Evolutionary conservation across 2,888 invertebrate genomes (phyloP).

Genomic region (Ernsta delagoae): DNA sequence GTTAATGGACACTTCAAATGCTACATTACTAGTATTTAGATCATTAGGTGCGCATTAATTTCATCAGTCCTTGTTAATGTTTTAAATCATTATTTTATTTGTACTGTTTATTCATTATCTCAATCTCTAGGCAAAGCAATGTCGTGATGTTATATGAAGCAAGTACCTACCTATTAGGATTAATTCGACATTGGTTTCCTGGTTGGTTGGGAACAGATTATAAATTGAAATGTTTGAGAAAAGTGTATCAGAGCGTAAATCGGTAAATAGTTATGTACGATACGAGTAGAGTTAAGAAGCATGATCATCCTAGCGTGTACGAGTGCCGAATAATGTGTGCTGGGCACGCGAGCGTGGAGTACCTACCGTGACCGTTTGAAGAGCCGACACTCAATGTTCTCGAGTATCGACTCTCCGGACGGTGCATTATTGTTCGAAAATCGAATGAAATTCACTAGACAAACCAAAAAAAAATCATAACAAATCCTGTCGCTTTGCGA

Average conservation of each 20-base stretch:
- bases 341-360: constrained; percentile 48
- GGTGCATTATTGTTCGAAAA: constrained; percentile 50
- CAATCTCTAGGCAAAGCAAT: constrained; percentile 27
- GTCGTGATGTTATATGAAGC: constrained; percentile 1
- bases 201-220: constrained; percentile 6
- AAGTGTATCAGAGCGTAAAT: constrained; percentile 49
- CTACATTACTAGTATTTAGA: constrained; percentile 32
- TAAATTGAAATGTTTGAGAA: constrained; percentile 30
- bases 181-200: constrained; percentile 23
- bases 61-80: constrained; percentile 35
- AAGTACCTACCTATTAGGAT: no score
- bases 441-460: constrained; percentile 50
- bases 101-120: constrained; percentile 36
- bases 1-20: constrained; percentile 27
- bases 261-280: constrained; percentile 41
- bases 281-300: constrained; percentile 44
- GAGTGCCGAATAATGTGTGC: constrained; percentile 58
- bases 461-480: no score
- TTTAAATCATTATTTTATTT: no score
- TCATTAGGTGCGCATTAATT: no score
- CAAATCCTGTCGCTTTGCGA: background rate
- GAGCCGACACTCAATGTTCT: constrained; percentile 36
- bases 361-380: constrained; percentile 44
- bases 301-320: constrained; percentile 63
- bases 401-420: constrained; percentile 42